Conservation (phyloP, 2,888 invertebrate species). For the Ophioninae sp. region DNA sequence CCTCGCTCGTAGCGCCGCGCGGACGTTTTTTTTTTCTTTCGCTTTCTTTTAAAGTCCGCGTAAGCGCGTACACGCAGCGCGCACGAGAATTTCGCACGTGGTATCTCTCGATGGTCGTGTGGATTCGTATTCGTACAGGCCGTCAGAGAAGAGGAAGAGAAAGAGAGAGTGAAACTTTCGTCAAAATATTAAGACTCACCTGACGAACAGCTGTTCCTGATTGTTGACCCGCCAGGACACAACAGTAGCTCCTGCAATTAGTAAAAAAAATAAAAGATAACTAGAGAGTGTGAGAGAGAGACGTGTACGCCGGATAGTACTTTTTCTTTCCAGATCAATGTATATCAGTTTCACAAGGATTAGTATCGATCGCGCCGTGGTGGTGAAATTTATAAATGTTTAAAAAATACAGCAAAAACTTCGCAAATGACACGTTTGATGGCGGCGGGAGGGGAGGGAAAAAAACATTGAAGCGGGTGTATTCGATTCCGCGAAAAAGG, state of each 20-base stretch:
- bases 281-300: background rate
- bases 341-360: background rate
- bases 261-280: slow-evolving; percentile 15
- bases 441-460: background rate
- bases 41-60: slow-evolving; percentile 10
- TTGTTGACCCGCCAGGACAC: slow-evolving; percentile 98
- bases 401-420: background rate
- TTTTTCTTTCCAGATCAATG: background rate
- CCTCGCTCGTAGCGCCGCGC: slow-evolving; percentile 15
- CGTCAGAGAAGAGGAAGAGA: too few relatives aligned
- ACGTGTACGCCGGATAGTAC: background rate
- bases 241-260: slow-evolving; percentile 92
- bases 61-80: slow-evolving; percentile 15
- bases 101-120: background rate
- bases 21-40: slow-evolving; percentile 6
- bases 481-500: slow-evolving; percentile 46
- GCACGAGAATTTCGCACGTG: background rate
- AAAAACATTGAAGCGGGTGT: slow-evolving; percentile 19
- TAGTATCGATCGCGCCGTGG: background rate
- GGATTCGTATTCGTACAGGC: background rate
- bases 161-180: background rate
- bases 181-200: slow-evolving; percentile 84
- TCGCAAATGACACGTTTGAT: background rate
- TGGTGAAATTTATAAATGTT: background rate
- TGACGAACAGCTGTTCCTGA: slow-evolving; percentile 97